A percentile compares a stretch with the other conserved stretches of the same genome.
Conservation (phyloP, 2,113 vertebrate species). For the Lycocorax pyrrhopterus region DNA sequence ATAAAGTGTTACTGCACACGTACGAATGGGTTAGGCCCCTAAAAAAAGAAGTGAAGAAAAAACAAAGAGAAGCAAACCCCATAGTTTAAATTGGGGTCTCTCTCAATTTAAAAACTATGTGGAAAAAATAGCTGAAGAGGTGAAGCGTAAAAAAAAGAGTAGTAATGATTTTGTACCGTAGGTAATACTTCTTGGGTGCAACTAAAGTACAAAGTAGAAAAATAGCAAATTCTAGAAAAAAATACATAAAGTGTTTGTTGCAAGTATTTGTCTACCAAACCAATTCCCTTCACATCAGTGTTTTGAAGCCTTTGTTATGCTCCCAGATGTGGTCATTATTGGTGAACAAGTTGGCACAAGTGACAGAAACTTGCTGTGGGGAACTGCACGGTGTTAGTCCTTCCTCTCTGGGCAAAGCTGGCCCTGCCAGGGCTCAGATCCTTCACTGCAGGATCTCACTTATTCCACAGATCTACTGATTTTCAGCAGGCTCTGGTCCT, state of each 20-base stretch:
- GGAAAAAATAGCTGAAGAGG: neutral
- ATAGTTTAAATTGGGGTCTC: neutral
- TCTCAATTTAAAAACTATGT: neutral
- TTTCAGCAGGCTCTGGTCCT: neutral
- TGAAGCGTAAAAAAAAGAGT: neutral
- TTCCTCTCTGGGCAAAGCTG: neutral
- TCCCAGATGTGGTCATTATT: neutral
- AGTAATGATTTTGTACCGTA: neutral
- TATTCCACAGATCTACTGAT: neutral
- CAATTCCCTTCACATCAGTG: neutral
- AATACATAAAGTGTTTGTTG: neutral
- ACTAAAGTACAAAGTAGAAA: neutral
- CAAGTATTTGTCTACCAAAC: neutral
- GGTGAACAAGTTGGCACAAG: neutral
- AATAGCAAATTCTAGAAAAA: neutral
- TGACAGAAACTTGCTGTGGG: neutral
- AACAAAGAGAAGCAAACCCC: neutral
- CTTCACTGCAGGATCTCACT: neutral
- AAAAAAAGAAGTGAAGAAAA: neutral
- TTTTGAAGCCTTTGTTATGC: neutral
- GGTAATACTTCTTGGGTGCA: neutral
- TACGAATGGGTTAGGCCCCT: neutral
- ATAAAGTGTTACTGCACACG: neutral
- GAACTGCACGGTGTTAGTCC: neutral
- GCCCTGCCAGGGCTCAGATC: neutral